Percentiles rank a stretch among this genome's conserved stretches.
Evolutionary conservation across 2,113 vertebrate species (phyloP).

Genomic region (Lutjanus erythropterus): DNA sequence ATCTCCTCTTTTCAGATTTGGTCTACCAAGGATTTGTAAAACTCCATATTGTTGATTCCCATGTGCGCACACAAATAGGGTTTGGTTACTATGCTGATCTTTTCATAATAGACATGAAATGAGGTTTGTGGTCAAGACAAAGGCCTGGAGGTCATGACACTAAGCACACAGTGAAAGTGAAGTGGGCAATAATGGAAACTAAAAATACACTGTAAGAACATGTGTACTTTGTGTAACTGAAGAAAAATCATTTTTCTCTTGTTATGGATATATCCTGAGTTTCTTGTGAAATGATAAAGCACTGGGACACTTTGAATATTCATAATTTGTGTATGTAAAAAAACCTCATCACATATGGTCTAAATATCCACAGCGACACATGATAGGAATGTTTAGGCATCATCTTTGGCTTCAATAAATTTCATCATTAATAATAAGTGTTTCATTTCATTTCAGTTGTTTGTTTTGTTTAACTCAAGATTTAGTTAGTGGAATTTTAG

Average conservation of each 20-base stretch:
- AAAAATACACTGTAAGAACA: not conserved
- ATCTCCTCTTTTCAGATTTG: not conserved
- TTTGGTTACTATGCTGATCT: not conserved
- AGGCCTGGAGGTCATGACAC: conserved; percentile 32
- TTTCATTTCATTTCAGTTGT: too few relatives aligned
- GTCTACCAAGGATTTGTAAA: not conserved
- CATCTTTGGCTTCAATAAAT: too few relatives aligned
- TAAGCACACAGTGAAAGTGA: conserved; percentile 14
- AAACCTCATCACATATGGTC: not conserved
- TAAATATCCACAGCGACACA: not conserved
- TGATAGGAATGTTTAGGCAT: not conserved
- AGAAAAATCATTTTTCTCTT: not conserved
- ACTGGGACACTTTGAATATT: not conserved
- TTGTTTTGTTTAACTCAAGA: too few relatives aligned
- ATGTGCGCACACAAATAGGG: not conserved
- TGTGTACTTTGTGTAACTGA: not conserved
- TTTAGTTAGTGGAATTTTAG: too few relatives aligned
- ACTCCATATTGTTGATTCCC: conserved; percentile 6
- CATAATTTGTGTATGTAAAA: not conserved
- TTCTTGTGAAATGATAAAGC: not conserved
- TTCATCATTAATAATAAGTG: too few relatives aligned
- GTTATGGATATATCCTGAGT: not conserved
- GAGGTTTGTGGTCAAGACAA: conserved; percentile 11
- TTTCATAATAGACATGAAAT: conserved; percentile 26
- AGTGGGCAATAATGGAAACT: conserved; percentile 19